Evolutionary conservation across 2,888 invertebrate species (phyloP), one percentile per base, ranked within the genome.

Genomic region (Rhorus exstirpatorius): DNA sequence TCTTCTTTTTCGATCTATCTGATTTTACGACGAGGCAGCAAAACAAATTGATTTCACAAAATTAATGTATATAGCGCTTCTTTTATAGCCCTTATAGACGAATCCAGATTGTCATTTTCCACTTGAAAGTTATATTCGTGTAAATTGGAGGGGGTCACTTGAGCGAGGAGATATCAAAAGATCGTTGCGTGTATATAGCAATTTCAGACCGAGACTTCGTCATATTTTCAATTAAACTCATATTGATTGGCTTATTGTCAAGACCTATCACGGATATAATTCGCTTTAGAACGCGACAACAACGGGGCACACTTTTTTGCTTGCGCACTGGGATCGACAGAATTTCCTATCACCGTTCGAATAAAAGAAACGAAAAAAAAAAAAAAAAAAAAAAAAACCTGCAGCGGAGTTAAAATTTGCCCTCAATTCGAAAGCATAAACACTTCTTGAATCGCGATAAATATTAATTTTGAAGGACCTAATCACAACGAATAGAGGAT

Each of bases 141-240:
- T 53, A 51, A 74, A 74, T 74, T 74, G 74, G 38, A 71, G 38
- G 35, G 49, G 2, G 31, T 61, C 61, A 41, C 51, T 74, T 63
- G 51, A 17, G 31, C 51, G 49, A 17, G n/a, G n/a, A n/a, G n/a
- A n/a, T n/a, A 53, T 74, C 49, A 74, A 74, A 67, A 74, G 74
- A 35, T 74, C 74, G 51, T 74, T 51, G 31, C 51, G 38, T 46
- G 31, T n/a, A n/a, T n/a, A n/a, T n/a, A n/a, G 24, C 17, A 41
- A n/a, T 68, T 49, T 41, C 19, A 19, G n/a, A 19, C n/a, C 19
- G 12, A 17, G 51, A 7, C 10, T 65, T 46, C 65, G 10, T 75
- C 46, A 55, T 55, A 51, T 67, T 75, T 65, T 7, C 65, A 75
- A 65, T 75, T 38, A 75, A 65, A 44, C 44, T 44, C 17, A 21